A percentile compares a stretch with the other conserved stretches of the same genome.
Conservation (phyloP, 2,113 vertebrate species). For the Myotis yumanensis region DNA sequence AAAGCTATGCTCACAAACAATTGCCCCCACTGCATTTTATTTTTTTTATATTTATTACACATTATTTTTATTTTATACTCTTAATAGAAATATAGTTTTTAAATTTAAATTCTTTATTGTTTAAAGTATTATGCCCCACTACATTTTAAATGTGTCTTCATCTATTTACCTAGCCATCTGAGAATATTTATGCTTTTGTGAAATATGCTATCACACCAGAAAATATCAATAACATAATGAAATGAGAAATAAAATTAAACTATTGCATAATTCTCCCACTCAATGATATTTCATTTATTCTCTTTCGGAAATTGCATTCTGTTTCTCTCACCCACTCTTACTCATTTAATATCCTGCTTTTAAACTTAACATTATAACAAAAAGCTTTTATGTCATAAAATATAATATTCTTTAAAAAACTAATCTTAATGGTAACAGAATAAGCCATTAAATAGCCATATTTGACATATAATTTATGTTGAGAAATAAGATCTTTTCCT, state of each 20-base stretch:
- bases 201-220: neutral
- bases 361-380: neutral
- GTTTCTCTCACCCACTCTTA: neutral
- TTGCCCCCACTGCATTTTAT: neutral
- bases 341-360: constrained; percentile 14
- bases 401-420: constrained; percentile 29
- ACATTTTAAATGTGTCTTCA: neutral
- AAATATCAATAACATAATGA: neutral
- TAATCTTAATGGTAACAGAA: neutral
- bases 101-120: too few species aligned
- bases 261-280: neutral
- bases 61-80: too few species aligned
- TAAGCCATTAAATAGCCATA: constrained; percentile 3
- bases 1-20: neutral
- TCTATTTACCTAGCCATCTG: neutral
- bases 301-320: neutral
- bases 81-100: too few species aligned
- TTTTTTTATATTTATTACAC: too few species aligned
- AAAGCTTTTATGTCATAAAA: neutral
- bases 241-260: neutral
- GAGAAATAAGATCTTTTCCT: constrained; percentile 37
- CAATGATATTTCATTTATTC: neutral
- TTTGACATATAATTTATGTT: constrained; percentile 21
- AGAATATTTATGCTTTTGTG: neutral
- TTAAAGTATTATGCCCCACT: neutral